Conservation (phyloP, 2,113 vertebrate genomes). For the Spea multiplicata region DNA sequence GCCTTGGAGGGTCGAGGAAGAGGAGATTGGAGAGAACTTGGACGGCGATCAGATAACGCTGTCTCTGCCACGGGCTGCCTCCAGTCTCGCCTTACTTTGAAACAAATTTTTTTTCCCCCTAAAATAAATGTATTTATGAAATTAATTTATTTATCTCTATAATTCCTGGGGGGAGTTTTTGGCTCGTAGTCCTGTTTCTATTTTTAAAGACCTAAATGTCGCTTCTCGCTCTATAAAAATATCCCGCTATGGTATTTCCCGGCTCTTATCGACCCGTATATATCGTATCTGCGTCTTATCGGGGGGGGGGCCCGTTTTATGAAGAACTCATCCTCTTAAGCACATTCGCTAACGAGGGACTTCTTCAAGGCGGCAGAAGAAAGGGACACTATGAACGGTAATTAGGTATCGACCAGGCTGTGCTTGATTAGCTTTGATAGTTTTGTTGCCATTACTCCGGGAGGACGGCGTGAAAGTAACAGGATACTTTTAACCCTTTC, state of each 20-base stretch:
- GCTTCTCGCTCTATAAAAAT: not conserved
- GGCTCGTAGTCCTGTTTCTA: no score
- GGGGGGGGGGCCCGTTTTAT: conserved; percentile 12
- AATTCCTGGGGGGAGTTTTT: no score
- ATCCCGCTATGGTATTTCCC: not conserved
- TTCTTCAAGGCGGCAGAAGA: conserved; percentile 24
- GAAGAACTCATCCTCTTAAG: conserved; percentile 31
- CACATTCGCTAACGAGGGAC: conserved; percentile 28
- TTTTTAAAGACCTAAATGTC: no score
- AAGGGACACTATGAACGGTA: conserved; percentile 33
- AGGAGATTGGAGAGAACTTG: no score
- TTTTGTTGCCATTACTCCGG: conserved; percentile 26
- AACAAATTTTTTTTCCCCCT: no score
- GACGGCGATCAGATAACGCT: no score
- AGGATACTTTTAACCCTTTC: conserved; percentile 2
- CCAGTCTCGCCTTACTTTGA: no score
- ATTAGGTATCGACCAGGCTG: conserved; percentile 42
- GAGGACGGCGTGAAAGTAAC: not conserved
- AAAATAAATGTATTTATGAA: no score
- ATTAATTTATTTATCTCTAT: no score
- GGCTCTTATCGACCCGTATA: not conserved
- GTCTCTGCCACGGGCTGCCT: no score
- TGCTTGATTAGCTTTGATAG: conserved; percentile 21
- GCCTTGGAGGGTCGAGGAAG: no score
- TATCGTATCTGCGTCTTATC: not conserved